phyloP scores from a whole-genome alignment of 2,113 vertebrate species.

The Harpagus bidentatus region DNA sequence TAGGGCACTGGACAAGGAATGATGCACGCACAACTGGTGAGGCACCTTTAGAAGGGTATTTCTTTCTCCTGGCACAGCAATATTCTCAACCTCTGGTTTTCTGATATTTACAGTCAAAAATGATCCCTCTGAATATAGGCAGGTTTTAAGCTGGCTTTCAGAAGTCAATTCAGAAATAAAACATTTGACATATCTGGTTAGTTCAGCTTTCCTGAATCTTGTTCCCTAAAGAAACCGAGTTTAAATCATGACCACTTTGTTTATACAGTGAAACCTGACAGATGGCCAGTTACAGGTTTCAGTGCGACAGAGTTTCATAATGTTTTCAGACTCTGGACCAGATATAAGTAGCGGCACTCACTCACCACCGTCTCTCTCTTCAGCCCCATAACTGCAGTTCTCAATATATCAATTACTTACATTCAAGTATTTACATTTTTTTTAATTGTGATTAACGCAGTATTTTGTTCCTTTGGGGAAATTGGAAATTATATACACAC shows the following conservation, averaged over 20 bases:
- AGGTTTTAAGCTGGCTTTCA: not conserved
- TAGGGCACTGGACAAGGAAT: not conserved
- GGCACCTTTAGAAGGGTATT: not conserved
- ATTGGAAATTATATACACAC: not conserved
- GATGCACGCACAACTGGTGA: accelerated
- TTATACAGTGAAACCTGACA: not conserved
- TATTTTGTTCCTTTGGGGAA: not conserved
- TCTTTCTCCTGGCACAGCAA: not conserved
- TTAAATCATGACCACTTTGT: not conserved
- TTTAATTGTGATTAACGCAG: not conserved
- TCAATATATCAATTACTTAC: not conserved
- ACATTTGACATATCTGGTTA: not conserved
- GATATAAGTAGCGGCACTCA: not conserved
- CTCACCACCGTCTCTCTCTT: not conserved
- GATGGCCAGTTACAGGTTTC: not conserved
- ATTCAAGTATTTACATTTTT: not conserved
- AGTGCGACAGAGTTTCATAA: not conserved
- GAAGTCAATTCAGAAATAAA: not conserved
- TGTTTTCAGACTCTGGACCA: not conserved
- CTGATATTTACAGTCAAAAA: not conserved
- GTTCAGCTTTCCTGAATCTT: not conserved
- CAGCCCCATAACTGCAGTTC: not conserved
- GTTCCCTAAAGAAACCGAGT: not conserved
- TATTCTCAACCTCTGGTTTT: not conserved
- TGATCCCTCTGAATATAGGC: not conserved